Evolutionary conservation across 2,113 vertebrate genomes (phyloP), one percentile per base, ranked within the genome.

Genomic region (Candoia aspera): DNA sequence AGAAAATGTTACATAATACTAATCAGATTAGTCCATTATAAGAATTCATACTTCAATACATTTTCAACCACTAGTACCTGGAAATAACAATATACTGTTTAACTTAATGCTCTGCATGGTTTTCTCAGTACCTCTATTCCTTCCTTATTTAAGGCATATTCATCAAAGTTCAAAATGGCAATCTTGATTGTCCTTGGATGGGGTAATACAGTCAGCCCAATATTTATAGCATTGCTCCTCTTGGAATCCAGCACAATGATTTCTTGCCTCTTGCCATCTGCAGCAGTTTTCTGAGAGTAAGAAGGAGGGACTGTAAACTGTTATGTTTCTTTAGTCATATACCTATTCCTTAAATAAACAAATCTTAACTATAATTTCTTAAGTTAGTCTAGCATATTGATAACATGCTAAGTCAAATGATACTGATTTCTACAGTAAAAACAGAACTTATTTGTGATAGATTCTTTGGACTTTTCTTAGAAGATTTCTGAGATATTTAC

Each of bases 71-170:
- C 87, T 89, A 68, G 26, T 1, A 87, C 0, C 0, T 83, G 21
- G 79, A 87, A 58, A 90, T 59, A 84, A 92, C 1, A 23, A 83
- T 88, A 29, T 8, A 62, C 0, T 59, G 8, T 29, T 91, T 92
- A 92, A 93, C 0, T 2, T 4, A 93, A 59, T 54, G 59, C 17
- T 91, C 3, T 0, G 17, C 0, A 42, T 24, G 58, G 10, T 21
- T 83, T 87, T 42, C 86, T 91, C 58, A 97, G 98, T 97, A 99
- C 99, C 99, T 99, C 99, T 91, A 99, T 99, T 94, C 99, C 99
- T 97, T 99, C 99, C 96, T 99, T 99, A 97, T 99, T 99, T 97
- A 99, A 98, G 94, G 99, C 99, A 90, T 99, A 99, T 96, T 99
- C 99, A 8, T 99, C 99, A 42, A 99, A 99, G 97, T 99, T 99